Evolutionary conservation across 2,888 invertebrate species (phyloP).

Genomic region (Glyphotaelius pellucidus): DNA sequence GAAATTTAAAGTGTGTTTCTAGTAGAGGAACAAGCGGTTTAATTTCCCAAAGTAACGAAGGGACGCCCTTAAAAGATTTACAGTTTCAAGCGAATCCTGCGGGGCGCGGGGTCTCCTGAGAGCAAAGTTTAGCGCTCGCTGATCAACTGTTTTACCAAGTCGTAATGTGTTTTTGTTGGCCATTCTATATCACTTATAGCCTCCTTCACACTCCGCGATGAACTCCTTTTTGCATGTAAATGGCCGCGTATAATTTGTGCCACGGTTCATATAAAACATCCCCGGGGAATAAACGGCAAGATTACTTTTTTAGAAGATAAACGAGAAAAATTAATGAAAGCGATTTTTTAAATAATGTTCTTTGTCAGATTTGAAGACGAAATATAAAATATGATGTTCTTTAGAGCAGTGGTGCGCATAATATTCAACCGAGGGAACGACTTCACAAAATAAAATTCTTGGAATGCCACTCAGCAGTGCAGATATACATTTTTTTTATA

Average conservation of each 20-base stretch:
- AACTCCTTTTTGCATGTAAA: conserved; percentile 40
- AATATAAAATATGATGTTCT: background rate
- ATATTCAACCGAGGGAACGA: background rate
- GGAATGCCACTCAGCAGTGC: too few species aligned
- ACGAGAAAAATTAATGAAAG: background rate
- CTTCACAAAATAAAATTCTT: background rate
- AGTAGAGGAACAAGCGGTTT: conserved; percentile 11
- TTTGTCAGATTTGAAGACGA: background rate
- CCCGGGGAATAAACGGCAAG: conserved; percentile 14
- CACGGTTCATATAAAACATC: conserved; percentile 39
- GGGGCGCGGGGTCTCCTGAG: background rate
- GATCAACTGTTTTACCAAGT: conserved; percentile 54
- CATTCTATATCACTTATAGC: conserved; percentile 49
- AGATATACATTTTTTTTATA: too few species aligned
- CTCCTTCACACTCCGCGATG: conserved; percentile 48
- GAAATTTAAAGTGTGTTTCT: background rate
- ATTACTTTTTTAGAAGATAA: background rate
- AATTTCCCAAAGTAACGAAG: conserved; percentile 18
- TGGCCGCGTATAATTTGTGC: conserved; percentile 39
- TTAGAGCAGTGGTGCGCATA: background rate
- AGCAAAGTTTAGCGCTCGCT: conserved; percentile 20
- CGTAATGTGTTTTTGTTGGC: conserved; percentile 50
- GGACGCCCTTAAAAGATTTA: conserved; percentile 29
- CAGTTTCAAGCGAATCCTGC: conserved; percentile 4
- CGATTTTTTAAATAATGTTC: conserved; percentile 5